Evolutionary conservation across 2,797 vertebrate species (phyloP), one percentile per base, ranked within the genome.

Genomic region (Protosalanx chinensis): DNA sequence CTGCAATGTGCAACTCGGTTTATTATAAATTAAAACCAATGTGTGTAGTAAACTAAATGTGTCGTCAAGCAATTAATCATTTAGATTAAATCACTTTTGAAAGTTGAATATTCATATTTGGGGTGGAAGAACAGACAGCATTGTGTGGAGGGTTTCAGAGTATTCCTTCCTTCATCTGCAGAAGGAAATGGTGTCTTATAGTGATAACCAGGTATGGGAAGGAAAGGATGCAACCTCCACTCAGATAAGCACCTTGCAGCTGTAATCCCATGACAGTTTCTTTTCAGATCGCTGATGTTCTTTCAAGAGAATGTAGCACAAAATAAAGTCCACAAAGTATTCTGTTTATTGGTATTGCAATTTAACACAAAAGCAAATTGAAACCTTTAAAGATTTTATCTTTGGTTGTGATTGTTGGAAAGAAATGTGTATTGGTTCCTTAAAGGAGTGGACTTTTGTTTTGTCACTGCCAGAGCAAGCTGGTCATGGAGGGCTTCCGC

Each of bases 401-500:
- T 46, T 8, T 46, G 41, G 12, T 46, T 46, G 41, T 13, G 41
- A 46, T 46, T 46, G 13, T 46, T 46, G 0, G 41, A 13, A 46
- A 56, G n/a, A n/a, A n/a, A 23, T 7, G 23, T 60, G 23, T 20
- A 4, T 29, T 23, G 7, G 13, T 46, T 46, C 27, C 46, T 68
- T 70, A 73, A 82, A 78, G 12, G 51, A 63, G 56, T 76, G 64
- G 66, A 78, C 71, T 32, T 72, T 78, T 64, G 37, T 37, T 20
- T 57, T 51, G 27, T 37, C 29, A 32, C 76, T 76, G 56, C 64
- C 88, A 99, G 97, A 99, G 97, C 88, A 99, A 99, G 87, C 93
- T 99, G 79, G 94, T 98, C 89, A 98, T 98, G 97, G 97, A 99
- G 78, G 97, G 97, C 3, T 99, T 98, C 90, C 96, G 96, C 81